Conservation (phyloP, 2,888 invertebrate genomes). For the Diarsia rubi region DNA sequence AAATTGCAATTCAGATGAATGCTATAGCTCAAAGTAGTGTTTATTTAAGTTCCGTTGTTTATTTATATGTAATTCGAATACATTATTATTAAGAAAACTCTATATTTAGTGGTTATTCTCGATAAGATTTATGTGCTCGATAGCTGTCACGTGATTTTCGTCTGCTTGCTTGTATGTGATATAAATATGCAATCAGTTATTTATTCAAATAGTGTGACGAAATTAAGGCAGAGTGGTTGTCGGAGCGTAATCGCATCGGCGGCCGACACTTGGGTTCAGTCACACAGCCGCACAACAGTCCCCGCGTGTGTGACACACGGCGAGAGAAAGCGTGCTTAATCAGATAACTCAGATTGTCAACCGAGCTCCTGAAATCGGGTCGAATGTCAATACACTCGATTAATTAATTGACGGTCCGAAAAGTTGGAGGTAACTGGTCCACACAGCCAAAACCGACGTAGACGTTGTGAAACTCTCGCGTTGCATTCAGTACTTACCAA, state of each 20-base stretch:
- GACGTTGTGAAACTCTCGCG: slow-evolving; percentile 79
- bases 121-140: slow-evolving; percentile 78
- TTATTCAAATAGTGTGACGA: slow-evolving; percentile 89
- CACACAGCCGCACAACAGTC: slow-evolving; percentile 63
- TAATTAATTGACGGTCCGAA: slow-evolving; percentile 90
- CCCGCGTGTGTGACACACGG: slow-evolving; percentile 81
- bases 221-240: slow-evolving; percentile 85
- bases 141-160: slow-evolving; percentile 78
- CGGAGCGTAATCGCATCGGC: slow-evolving; percentile 76
- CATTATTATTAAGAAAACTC: slow-evolving; percentile 24
- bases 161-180: slow-evolving; percentile 79
- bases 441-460: slow-evolving; percentile 80
- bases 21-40: slow-evolving; percentile 9
- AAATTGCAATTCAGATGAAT: slow-evolving; percentile 11
- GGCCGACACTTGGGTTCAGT: slow-evolving; percentile 73
- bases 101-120: slow-evolving; percentile 54
- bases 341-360: slow-evolving; percentile 91
- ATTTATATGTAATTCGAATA: slow-evolving; percentile 37
- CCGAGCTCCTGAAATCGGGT: slow-evolving; percentile 90
- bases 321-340: slow-evolving; percentile 90
- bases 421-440: slow-evolving; percentile 87
- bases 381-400: slow-evolving; percentile 90
- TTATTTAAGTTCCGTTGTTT: slow-evolving; percentile 28
- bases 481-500: slow-evolving; percentile 60
- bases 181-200: slow-evolving; percentile 86